Evolutionary conservation across 2,797 vertebrate species (phyloP), one percentile per base, ranked within the genome.

Genomic region (Chelon labrosus): DNA sequence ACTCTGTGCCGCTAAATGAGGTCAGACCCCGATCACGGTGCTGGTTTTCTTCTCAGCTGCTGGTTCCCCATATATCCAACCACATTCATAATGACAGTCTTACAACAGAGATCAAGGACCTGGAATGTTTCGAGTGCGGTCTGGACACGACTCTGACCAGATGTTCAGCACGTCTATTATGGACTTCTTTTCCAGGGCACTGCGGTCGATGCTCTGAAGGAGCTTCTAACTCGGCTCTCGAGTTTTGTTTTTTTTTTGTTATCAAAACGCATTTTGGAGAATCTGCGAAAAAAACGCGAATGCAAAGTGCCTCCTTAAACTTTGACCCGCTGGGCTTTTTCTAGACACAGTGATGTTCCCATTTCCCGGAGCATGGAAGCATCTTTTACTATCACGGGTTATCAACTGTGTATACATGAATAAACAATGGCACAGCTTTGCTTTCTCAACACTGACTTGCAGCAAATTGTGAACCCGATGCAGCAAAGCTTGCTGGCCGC

Each of bases 41-140:
- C 61, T 55, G 22, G 80, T 76, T 55, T 85, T 72, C 65, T 12
- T 67, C 58, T 81, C 63, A 2, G 57, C 81, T 86, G 73, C 78
- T 73, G 71, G 73, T 83, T 87, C 85, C 38, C 52, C 77, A 85
- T 86, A 88, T 84, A 92, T 81, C 88, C 77, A 60, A 79, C 91
- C 93, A 80, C 90, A 85, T 92, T 73, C 89, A 90, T 93, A 94
- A 94, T 95, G 91, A 93, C 85, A 91, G 92, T 86, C 76, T 80
- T 56, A 54, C 64, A 58, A 1, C 46, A 35, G 60, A 77, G 84
- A 92, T 89, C 77, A 86, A 90, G 85, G 85, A 71, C 75, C 72
- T 72, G 69, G 73, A 65, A 55, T 64, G 82, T 85, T 76, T 58
- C 25, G 49, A 75, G 61, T 90, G 91, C 54, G 93, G 91, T 92